Conservation (phyloP, 2,888 invertebrate species). For the Cryptosula pallasiana region DNA sequence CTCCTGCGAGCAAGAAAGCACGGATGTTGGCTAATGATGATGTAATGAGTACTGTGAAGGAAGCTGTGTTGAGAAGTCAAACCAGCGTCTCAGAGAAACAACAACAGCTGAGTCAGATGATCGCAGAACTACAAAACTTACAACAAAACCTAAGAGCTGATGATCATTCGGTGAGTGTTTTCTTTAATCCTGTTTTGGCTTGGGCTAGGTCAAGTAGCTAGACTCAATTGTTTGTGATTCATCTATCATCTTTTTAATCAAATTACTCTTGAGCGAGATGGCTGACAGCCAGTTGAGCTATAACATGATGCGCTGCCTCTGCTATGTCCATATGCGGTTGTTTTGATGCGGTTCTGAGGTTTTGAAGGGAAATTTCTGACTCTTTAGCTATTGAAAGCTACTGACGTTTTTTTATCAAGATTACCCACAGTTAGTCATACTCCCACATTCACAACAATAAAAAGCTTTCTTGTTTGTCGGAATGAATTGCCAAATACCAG, state of each 20-base stretch:
- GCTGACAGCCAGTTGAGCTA: background rate
- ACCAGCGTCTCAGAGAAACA: background rate
- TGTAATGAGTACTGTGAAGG: background rate
- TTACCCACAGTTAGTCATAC: background rate
- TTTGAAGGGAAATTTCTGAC: background rate
- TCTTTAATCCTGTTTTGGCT: too few species aligned
- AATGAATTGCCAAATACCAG: background rate
- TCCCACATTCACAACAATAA: background rate
- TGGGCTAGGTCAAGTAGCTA: too few species aligned
- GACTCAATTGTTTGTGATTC: too few species aligned
- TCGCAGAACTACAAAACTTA: background rate
- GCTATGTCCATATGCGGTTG: background rate
- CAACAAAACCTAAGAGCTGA: background rate
- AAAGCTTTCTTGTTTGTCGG: background rate
- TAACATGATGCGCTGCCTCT: too few species aligned
- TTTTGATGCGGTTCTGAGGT: background rate
- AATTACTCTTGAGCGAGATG: background rate
- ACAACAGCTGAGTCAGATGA: constrained; percentile 1
- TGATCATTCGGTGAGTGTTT: too few species aligned
- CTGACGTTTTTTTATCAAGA: too few species aligned
- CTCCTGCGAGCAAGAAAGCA: background rate
- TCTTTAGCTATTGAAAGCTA: background rate
- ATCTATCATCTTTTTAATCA: background rate
- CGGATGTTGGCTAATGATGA: background rate
- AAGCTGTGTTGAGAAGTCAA: background rate